Evolutionary conservation across 2,888 invertebrate genomes (phyloP).

Genomic region (Sylvicola fuscatus): DNA sequence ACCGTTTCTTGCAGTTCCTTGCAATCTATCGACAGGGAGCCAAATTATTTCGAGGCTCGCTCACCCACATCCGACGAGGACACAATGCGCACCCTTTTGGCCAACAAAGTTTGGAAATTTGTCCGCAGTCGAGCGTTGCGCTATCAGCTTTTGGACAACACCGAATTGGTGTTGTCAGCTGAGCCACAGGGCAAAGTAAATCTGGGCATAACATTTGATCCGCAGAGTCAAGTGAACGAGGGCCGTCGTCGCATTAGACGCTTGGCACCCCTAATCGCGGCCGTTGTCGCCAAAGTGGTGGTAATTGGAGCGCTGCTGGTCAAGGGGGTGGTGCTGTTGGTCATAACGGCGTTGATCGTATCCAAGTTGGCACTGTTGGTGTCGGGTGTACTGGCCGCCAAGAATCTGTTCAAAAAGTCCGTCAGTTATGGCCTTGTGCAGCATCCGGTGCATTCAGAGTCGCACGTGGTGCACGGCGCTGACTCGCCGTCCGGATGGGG

Average conservation of each 20-base stretch:
- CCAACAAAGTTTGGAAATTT: conserved; percentile 56
- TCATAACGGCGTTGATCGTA: conserved; percentile 66
- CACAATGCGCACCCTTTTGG: conserved; percentile 39
- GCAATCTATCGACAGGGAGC: too few relatives aligned
- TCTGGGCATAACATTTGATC: conserved; percentile 44
- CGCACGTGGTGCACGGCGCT: conserved; percentile 28
- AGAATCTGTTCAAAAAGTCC: conserved; percentile 46
- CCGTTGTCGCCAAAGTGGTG: conserved; percentile 61
- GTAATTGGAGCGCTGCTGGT: conserved; percentile 60
- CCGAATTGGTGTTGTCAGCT: conserved; percentile 56
- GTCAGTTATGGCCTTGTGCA: conserved; percentile 59
- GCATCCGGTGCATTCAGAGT: conserved; percentile 40
- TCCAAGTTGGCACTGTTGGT: conserved; percentile 66
- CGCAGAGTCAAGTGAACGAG: conserved; percentile 33
- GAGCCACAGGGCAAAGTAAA: conserved; percentile 38
- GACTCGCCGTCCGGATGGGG: conserved; percentile 20
- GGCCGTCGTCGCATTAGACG: conserved; percentile 53
- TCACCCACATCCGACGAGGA: conserved; percentile 33
- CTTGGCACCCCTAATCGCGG: conserved; percentile 49
- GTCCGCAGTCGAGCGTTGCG: conserved; percentile 54
- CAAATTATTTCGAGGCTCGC: conserved; percentile 9
- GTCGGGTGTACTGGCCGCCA: conserved; percentile 60
- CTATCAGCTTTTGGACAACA: conserved; percentile 57
- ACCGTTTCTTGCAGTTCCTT: too few relatives aligned
- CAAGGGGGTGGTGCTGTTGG: conserved; percentile 58